Percentiles rank a stretch among this genome's conserved stretches.
Evolutionary conservation across 1,140 invertebrate species (phyloP).

Genomic region (Pseudomyrmex gracilis): DNA sequence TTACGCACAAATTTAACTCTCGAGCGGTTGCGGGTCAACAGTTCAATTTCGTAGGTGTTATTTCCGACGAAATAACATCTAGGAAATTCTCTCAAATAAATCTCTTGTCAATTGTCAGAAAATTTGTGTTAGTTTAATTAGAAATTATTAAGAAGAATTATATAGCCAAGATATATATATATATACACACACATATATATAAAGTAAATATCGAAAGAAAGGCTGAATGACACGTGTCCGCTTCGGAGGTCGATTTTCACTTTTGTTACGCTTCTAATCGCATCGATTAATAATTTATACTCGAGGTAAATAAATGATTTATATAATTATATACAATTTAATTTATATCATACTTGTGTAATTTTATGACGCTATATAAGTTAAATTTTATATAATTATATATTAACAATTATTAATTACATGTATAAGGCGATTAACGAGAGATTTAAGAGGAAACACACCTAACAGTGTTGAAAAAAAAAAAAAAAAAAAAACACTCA

Average conservation of each 20-base stretch:
- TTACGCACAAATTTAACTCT: constrained; percentile 41
- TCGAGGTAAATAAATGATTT: constrained; percentile 24
- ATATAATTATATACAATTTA: constrained; percentile 36
- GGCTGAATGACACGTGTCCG: neutral
- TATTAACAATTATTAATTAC: constrained; percentile 11
- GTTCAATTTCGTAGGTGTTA: constrained; percentile 6
- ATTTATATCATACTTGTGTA: neutral
- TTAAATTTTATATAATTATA: constrained; percentile 26
- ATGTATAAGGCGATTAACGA: constrained; percentile 22
- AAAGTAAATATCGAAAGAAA: neutral
- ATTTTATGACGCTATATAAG: too few relatives aligned
- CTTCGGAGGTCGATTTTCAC: constrained; percentile 18
- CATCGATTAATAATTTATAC: constrained; percentile 38
- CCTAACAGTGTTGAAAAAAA: constrained; percentile 42
- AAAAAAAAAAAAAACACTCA: constrained; percentile 6
- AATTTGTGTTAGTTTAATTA: too few relatives aligned
- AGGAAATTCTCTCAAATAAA: constrained; percentile 17
- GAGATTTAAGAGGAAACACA: constrained; percentile 47
- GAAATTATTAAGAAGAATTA: too few relatives aligned
- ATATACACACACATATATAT: too few relatives aligned
- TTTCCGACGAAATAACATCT: neutral
- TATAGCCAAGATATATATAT: too few relatives aligned
- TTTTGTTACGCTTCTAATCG: constrained; percentile 33
- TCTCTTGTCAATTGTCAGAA: neutral
- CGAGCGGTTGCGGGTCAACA: constrained; percentile 24